These are phyloP conservation scores for Zaprionus vittiger DNA, from an alignment of 1,140 invertebrate genomes.

Conservation along the genomic window DNA sequence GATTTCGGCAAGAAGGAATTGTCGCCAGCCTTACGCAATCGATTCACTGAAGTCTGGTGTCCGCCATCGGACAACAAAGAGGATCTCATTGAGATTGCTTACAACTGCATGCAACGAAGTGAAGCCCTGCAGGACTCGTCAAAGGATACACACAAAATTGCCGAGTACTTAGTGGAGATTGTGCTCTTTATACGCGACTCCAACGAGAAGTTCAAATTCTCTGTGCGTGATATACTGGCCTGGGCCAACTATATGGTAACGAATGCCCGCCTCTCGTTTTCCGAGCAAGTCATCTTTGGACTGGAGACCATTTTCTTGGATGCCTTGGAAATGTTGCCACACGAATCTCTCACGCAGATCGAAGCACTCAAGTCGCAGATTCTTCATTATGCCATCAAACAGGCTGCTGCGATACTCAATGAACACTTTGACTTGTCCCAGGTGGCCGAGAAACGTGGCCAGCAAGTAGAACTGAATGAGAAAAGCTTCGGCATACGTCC, in stretches of 20 bases:
- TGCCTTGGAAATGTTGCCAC: slow-evolving; percentile 89
- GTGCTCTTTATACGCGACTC: slow-evolving; percentile 68
- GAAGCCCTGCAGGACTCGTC: not conserved
- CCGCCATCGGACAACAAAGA: slow-evolving; percentile 82
- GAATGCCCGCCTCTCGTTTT: slow-evolving; percentile 86
- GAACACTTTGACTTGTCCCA: slow-evolving; percentile 55
- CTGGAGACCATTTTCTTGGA: slow-evolving; percentile 96
- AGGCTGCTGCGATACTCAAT: slow-evolving; percentile 51
- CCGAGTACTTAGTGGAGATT: slow-evolving; percentile 75
- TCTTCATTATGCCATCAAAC: slow-evolving; percentile 53
- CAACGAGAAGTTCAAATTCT: slow-evolving; percentile 91
- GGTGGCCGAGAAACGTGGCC: slow-evolving; percentile 57
- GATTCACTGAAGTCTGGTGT: slow-evolving; percentile 99
- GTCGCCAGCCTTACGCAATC: slow-evolving; percentile 98
- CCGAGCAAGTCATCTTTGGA: slow-evolving; percentile 93
- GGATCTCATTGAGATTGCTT: slow-evolving; percentile 88
- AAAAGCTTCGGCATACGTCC: slow-evolving; percentile 89
- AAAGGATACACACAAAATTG: slow-evolving; percentile 56
- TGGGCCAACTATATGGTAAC: slow-evolving; percentile 97
- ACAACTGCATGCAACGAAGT: slow-evolving; percentile 65
- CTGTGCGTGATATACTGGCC: slow-evolving; percentile 95
- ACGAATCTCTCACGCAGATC: slow-evolving; percentile 66
- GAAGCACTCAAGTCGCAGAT: slow-evolving; percentile 57
- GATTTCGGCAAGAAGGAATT: slow-evolving; percentile 99
- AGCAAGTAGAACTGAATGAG: slow-evolving; percentile 41